phyloP scores from a whole-genome alignment of 2,797 vertebrate species.

The Otolemur crassicaudatus region DNA sequence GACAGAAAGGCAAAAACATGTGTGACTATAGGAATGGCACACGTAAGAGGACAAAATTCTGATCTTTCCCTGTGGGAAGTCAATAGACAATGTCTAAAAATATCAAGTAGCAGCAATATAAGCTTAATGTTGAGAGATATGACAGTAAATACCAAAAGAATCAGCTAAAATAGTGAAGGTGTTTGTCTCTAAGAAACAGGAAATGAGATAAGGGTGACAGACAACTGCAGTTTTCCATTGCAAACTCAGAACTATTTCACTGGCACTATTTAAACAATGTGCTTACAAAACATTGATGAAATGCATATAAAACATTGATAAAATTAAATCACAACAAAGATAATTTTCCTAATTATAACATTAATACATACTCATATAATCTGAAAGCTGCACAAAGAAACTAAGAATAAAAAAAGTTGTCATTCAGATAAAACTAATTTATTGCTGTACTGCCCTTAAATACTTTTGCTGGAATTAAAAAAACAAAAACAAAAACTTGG shows the following conservation, averaged over 20 bases:
- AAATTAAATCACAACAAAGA: constrained; percentile 12
- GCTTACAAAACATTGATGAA: background rate
- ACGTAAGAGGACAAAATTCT: background rate
- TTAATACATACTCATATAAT: background rate
- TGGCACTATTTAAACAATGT: background rate
- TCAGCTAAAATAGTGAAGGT: background rate
- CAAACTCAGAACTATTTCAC: background rate
- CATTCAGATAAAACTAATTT: constrained; percentile 24
- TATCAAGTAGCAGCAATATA: background rate
- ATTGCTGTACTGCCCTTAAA: background rate
- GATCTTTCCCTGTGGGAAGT: constrained; percentile 3
- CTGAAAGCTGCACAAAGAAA: constrained; percentile 24
- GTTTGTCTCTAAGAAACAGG: background rate
- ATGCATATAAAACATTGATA: background rate
- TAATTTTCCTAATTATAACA: background rate
- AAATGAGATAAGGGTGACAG: background rate
- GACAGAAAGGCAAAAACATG: background rate
- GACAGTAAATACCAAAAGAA: background rate
- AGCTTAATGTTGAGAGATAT: background rate
- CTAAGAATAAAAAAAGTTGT: background rate
- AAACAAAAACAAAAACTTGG: background rate
- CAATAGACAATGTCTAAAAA: background rate
- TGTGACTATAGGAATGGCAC: background rate
- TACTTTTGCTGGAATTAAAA: constrained; percentile 30
- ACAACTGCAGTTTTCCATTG: background rate